Evolutionary conservation across 1,140 invertebrate species (phyloP), one percentile per base, ranked within the genome.

Genomic region (Anoplolepis gracilipes): DNA sequence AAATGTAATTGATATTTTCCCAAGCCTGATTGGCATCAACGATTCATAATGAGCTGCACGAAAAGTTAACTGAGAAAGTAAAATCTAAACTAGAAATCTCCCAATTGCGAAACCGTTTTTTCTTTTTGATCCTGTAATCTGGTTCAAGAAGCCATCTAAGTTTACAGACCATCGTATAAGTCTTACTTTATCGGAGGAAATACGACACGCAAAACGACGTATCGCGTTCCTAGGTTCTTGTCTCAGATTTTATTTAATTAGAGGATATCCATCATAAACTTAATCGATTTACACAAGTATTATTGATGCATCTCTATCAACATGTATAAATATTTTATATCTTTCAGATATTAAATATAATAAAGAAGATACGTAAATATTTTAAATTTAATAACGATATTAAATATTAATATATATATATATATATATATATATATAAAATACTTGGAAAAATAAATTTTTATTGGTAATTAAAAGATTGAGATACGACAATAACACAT

Each of bases 131-230:
- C 67, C 57, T 49, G 61, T 91, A 91, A 92, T 92, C 91, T 90
- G 72, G 79, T 92, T 92, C 76, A 59, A 28, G 91, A 93, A 92
- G 89, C 92, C 92, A 87, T 89, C 87, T 88, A 92, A 92, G 90
- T 90, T 90, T 90, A 86, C 90, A 90, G 87, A 90, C 88, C 55
- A 59, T 70, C 84, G 53, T 36, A 67, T 90, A 91, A 92, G 86
- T 85, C 87, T 89, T 76, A 73, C 30, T 59, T 64, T 65, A 53
- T 53, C 61, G 11, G 53, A 85, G 36, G 62, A 64, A 87, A 90
- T 62, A 76, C 30, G n/a, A 79, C 7, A 64, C 22, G 13, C 10
- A 19, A 79, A 67, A 65, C 13, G 25, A 65, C 30, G 28, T 36
- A 78, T 65, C n/a, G 13, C 6, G n/a, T 79, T 33, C 2, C n/a